Base-by-base conservation (phyloP, 2,113 vertebrate genomes). In the Macrotus californicus region DNA sequence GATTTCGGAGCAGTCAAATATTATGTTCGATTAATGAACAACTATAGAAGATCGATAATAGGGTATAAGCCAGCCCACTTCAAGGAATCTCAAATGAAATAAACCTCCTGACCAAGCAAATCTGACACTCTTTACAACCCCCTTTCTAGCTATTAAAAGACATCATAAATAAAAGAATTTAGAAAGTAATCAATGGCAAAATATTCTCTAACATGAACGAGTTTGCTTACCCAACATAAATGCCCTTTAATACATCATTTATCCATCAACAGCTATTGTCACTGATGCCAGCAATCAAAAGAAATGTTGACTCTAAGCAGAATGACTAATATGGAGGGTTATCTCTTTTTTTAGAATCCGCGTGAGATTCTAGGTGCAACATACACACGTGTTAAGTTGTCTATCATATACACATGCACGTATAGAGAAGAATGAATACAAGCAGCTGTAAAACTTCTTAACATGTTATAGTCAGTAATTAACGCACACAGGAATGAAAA, bases 201-300 rank as follows among this genome's bases (percentile, higher is more conserved):
- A 96, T 24, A 72, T 7, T 88, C 95, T 96, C 77, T 87, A 96
- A 89, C 94, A 96, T 10, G 96, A 96, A 93, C 72, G 75, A 91
- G 67, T 95, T 88, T 95, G 96, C 96, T 97, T 97, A 97, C 95
- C 97, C 94, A 89, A 94, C 69, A 82, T 54, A 95, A 96, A 94
- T 70, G 91, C 96, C 88, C 96, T 83, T 91, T 97, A 96, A 95
- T 72, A 67, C 56, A 91, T 88, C 96, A 94, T 56, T 91, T 95
- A 94, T 94, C 96, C 96, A 94, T 72, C 96, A 97, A 95, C 4
- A 97, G 96, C 82, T 83, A 93, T 2, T 81, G 93, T 75, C 96
- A 92, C 88, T 96, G 96, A 80, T 92, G 93, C 92, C 94, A 95
- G 94, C 93, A 69, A 85, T 79, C 96, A 94, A 93, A 88, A 89